phyloP scores from a whole-genome alignment of 2,797 vertebrate genomes.

The Tangara arthus region DNA sequence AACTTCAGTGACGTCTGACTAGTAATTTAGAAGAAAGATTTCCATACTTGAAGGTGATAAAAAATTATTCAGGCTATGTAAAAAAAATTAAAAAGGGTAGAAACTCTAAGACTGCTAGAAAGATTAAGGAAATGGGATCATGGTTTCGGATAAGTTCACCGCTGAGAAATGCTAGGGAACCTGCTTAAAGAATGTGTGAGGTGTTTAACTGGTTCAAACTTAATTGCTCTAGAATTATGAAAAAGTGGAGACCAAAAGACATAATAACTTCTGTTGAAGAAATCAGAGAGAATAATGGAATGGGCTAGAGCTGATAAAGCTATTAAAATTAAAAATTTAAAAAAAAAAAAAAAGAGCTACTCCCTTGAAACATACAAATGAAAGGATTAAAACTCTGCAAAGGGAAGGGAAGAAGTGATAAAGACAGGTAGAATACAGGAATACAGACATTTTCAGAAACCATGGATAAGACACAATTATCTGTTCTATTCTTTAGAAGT shows the following conservation, averaged over 20 bases:
- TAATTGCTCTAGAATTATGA: neutral
- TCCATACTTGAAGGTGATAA: neutral
- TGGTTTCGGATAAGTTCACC: neutral
- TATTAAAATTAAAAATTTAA: neutral
- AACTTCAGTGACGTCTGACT: neutral
- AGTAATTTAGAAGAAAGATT: neutral
- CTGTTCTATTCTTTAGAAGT: neutral
- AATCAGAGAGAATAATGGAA: neutral
- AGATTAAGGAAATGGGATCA: neutral
- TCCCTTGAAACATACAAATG: neutral
- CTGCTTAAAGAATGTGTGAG: neutral
- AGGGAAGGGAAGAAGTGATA: neutral
- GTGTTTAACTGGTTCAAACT: neutral
- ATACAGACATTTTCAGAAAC: neutral
- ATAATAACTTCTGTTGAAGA: neutral
- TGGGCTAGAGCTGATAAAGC: neutral
- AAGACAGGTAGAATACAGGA: neutral
- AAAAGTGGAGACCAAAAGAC: neutral
- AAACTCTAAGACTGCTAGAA: neutral
- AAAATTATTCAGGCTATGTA: neutral
- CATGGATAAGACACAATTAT: neutral
- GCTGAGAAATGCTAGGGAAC: neutral
- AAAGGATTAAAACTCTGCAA: neutral
- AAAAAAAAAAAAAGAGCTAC: neutral
- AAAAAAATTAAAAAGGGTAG: neutral